Conservation (phyloP, 2,113 vertebrate genomes). For the Pituophis catenifer region DNA sequence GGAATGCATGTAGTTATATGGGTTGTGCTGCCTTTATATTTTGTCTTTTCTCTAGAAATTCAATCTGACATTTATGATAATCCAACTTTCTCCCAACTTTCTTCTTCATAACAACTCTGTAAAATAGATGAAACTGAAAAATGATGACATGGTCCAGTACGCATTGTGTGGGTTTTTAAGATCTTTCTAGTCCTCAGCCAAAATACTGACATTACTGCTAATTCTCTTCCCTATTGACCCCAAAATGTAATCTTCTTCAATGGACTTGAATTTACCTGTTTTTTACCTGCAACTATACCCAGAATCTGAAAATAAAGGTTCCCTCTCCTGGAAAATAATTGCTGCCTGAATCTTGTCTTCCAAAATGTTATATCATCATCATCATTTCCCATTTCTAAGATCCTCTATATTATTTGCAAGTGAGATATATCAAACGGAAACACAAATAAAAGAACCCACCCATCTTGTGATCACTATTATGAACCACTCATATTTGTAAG, state of each 20-base stretch:
- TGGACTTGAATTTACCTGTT: not conserved
- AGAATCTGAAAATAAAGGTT: not conserved
- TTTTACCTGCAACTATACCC: not conserved
- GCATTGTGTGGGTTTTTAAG: not conserved
- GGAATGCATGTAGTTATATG: not conserved
- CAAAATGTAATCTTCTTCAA: not conserved
- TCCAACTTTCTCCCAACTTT: not conserved
- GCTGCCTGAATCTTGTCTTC: not conserved
- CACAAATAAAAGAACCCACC: not conserved
- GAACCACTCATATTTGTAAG: not conserved
- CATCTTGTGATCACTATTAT: not conserved
- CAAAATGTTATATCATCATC: not conserved
- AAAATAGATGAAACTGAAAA: not conserved
- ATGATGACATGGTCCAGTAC: not conserved
- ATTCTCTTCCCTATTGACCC: not conserved
- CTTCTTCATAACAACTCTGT: not conserved
- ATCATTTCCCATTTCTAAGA: not conserved
- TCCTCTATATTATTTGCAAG: not conserved
- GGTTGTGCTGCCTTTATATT: not conserved
- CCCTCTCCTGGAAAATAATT: not conserved
- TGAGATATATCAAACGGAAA: slow-evolving; percentile 19
- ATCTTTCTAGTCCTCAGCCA: not conserved
- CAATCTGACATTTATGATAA: not conserved
- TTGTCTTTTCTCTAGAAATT: not conserved
- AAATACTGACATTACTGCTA: not conserved